Percentiles rank a stretch among this genome's conserved stretches.
Conservation (phyloP, 2,888 invertebrate genomes). For the Sarcophaga caerulescens region DNA sequence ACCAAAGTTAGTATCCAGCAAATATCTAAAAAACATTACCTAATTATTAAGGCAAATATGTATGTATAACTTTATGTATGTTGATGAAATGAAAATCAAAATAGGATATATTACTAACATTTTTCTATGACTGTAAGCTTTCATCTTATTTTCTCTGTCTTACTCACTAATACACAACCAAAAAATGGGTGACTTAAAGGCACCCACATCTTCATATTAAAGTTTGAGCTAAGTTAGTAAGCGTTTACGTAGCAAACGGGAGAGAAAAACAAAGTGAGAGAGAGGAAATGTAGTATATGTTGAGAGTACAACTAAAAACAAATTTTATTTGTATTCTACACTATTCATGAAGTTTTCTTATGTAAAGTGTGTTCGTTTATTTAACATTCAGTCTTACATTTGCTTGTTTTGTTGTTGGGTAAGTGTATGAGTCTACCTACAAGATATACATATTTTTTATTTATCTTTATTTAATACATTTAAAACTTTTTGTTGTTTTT, state of each 20-base stretch:
- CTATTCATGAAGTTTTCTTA: slow-evolving; percentile 52
- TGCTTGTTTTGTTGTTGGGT: slow-evolving; percentile 6
- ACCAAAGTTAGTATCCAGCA: too few species aligned
- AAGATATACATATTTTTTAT: not conserved
- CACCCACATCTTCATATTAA: slow-evolving; percentile 35
- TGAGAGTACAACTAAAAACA: slow-evolving; percentile 52
- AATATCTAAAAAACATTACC: too few species aligned
- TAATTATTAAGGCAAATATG: too few species aligned
- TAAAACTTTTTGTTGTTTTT: slow-evolving; percentile 5
- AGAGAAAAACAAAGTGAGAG: too few species aligned
- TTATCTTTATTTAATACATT: slow-evolving; percentile 26
- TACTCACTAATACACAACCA: too few species aligned
- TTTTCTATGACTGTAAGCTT: too few species aligned
- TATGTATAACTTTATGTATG: too few species aligned
- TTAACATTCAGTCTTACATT: slow-evolving; percentile 31
- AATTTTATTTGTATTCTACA: slow-evolving; percentile 51
- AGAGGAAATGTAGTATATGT: slow-evolving; percentile 9
- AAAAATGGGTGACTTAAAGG: not conserved
- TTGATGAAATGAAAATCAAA: too few species aligned
- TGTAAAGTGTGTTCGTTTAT: slow-evolving; percentile 52
- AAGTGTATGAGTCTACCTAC: not conserved
- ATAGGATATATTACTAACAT: too few species aligned
- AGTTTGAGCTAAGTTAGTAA: not conserved
- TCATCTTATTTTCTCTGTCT: too few species aligned
- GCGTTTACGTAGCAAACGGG: not conserved